Conservation (phyloP, 2,888 invertebrate genomes). For the Xanthorhoe spadicearia region DNA sequence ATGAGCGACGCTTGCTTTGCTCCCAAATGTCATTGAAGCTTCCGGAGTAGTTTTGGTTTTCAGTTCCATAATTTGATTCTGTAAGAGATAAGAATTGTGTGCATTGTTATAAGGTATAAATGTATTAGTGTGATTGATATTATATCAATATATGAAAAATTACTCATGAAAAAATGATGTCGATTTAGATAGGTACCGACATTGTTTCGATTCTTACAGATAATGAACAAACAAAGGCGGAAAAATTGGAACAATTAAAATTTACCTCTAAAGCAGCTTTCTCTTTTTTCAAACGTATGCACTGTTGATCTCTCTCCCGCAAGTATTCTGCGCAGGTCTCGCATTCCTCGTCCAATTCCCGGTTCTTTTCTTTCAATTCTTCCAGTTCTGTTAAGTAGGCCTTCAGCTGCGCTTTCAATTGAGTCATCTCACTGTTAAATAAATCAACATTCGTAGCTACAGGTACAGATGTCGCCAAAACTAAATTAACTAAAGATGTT, state of each 20-base stretch:
- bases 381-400: constrained; percentile 69
- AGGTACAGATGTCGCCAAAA: too few species aligned
- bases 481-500: too few species aligned
- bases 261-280: constrained; percentile 65
- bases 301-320: constrained; percentile 69
- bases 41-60: constrained; percentile 49
- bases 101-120: too few species aligned
- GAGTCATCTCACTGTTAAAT: constrained; percentile 62
- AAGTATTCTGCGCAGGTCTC: constrained; percentile 74
- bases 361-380: constrained; percentile 68
- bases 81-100: constrained; percentile 22
- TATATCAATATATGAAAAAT: too few species aligned
- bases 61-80: constrained; percentile 61
- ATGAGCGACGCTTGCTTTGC: constrained; percentile 52
- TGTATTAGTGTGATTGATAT: too few species aligned
- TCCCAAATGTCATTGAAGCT: constrained; percentile 33
- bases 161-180: too few species aligned
- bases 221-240: too few species aligned
- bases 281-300: constrained; percentile 61
- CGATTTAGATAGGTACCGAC: too few species aligned
- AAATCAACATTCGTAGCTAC: not conserved
- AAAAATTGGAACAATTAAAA: too few species aligned
- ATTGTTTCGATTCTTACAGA: too few species aligned
- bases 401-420: constrained; percentile 63
- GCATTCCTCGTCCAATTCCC: constrained; percentile 78